Base-by-base conservation (phyloP, 2,113 vertebrate genomes). In the Bos javanicus region DNA sequence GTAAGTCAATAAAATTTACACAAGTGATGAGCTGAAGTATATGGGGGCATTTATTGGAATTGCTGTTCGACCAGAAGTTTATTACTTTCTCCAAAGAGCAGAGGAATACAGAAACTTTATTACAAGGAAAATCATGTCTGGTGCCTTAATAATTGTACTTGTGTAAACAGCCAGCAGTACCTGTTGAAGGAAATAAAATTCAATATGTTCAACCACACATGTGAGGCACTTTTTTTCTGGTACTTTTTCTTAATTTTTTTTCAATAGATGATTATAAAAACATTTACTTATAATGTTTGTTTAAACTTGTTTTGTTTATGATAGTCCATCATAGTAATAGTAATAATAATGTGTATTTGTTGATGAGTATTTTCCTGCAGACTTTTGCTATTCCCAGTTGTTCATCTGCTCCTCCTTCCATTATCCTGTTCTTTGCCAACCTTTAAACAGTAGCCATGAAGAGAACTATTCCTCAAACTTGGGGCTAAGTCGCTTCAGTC, bases 1-100 rank as follows among this genome's bases (percentile, higher is more conserved):
- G 52, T 84, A 97, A 94, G 67, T 96, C 13, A 21, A 87, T 94
- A 94, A 96, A 84, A 97, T 98, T 97, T 97, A 82, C 46, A 94
- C 93, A 94, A 87, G 33, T 48, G 82, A 97, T 98, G 86, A 94
- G 36, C 5, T 94, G 91, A 96, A 94, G 94, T 89, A 64, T 96
- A 59, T 48, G 21, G 23, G 33, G 23, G 64, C 95, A 86, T 96
- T 98, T 95, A 87, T 64, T 97, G 46, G 74, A 93, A 39, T 91
- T 97, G 90, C n/a, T 91, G 46, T 54, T 97, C n/a, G 23, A 30
- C 50, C 83, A 54, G 15, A 10, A 93, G 14, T 93, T 95, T 59
- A 87, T 97, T 81, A 54, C 57, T 89, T 95, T 96, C n/a, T 94
- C 28, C 60, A 90, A 91, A 95, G 5, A 94, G 7, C 6, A n/a